Evolutionary conservation across 2,113 vertebrate species (phyloP).

Genomic region (Salvelinus sp.): DNA sequence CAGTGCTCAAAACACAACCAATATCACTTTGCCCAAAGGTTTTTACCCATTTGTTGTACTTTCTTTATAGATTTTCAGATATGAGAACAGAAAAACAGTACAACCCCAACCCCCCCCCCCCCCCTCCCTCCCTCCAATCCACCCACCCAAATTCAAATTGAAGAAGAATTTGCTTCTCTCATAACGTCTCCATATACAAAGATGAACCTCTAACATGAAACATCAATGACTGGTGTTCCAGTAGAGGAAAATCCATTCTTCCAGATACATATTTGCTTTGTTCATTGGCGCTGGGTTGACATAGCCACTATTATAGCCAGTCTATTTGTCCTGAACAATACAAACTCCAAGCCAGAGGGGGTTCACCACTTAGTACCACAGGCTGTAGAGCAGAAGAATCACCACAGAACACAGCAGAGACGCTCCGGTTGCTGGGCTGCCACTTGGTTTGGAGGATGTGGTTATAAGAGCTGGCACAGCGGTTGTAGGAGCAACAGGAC

Average conservation of each 20-base stretch:
- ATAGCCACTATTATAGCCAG: not conserved
- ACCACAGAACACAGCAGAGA: conserved; percentile 27
- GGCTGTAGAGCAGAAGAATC: not conserved
- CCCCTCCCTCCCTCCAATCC: too few relatives aligned
- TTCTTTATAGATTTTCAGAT: too few relatives aligned
- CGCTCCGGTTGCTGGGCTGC: conserved; percentile 2
- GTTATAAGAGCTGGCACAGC: too few relatives aligned
- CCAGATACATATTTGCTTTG: not conserved
- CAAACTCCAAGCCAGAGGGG: not conserved
- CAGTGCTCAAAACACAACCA: too few relatives aligned
- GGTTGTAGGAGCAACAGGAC: too few relatives aligned
- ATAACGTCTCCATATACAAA: not conserved
- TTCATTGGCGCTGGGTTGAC: not conserved
- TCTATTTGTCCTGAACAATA: not conserved
- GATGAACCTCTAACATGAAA: not conserved
- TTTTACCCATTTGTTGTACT: not conserved
- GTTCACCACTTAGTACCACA: not conserved
- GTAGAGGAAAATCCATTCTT: not conserved
- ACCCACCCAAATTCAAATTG: not conserved
- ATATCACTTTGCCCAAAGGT: not conserved
- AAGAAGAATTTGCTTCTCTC: not conserved
- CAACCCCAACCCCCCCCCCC: too few relatives aligned
- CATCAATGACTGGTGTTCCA: not conserved
- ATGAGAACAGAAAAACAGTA: too few relatives aligned
- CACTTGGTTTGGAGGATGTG: not conserved